Evolutionary conservation across 2,797 vertebrate species (phyloP).

Genomic region (Diplodus puntazzo): DNA sequence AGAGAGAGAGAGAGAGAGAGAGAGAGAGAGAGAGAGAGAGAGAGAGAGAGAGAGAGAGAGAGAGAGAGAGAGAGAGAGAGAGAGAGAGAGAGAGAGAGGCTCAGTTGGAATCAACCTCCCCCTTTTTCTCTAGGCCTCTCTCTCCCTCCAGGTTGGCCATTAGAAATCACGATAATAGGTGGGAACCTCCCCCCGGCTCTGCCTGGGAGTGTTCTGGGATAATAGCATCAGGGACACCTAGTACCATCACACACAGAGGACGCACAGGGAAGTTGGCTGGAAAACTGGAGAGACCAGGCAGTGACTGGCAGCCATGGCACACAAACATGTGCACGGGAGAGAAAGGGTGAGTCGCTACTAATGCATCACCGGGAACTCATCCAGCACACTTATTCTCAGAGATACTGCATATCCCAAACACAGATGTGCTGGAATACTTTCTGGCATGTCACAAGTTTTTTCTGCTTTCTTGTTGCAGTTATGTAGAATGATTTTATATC

Average conservation of each 20-base stretch:
- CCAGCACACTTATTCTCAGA: slow-evolving; percentile 25
- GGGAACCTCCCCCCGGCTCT: slow-evolving; percentile 79
- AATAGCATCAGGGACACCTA: slow-evolving; percentile 83
- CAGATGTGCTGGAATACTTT: slow-evolving; percentile 29
- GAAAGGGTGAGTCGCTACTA: slow-evolving; percentile 78
- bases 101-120: slow-evolving; percentile 54
- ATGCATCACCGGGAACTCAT: slow-evolving; percentile 46
- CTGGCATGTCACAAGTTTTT: slow-evolving; percentile 35
- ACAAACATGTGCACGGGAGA: slow-evolving; percentile 77
- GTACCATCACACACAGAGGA: slow-evolving; percentile 79
- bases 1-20: too few relatives aligned
- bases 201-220: slow-evolving; percentile 84
- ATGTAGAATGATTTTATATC: neutral
- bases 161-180: slow-evolving; percentile 79
- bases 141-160: slow-evolving; percentile 72
- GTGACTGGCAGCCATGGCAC: slow-evolving; percentile 72
- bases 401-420: slow-evolving; percentile 37
- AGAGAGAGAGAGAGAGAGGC: neutral
- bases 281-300: slow-evolving; percentile 60
- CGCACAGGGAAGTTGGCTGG: slow-evolving; percentile 67
- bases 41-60: slow-evolving; percentile 26
- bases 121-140: slow-evolving; percentile 47
- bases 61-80: slow-evolving; percentile 33
- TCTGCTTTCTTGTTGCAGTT: slow-evolving; percentile 14
- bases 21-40: slow-evolving; percentile 30